Evolutionary conservation across 2,888 invertebrate species (phyloP), one percentile per base, ranked within the genome.

Genomic region (Terebella lapidaria): DNA sequence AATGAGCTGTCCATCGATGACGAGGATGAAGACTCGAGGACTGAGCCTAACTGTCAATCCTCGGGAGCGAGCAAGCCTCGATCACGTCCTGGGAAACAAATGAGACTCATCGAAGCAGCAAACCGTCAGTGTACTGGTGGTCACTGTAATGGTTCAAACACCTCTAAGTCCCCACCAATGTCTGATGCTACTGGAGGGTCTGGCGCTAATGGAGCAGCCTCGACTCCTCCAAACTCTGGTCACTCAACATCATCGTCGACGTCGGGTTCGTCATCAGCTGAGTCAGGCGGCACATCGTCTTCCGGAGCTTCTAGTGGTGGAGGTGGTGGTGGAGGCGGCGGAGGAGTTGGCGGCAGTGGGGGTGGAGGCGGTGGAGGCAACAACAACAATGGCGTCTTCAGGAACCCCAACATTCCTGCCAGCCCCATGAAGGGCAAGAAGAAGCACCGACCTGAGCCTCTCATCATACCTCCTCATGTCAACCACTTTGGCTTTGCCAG

Each of bases 401-500:
- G 42, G 10, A 35, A 35, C 42, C 49, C 49, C 10, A 49, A 22
- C 24, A 20, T 35, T 54, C 58, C 58, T n/a, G 35, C 62, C 5
- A 56, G 60, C 26, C 61, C 60, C 4, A 30, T 64, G 22, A 60
- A 61, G 35, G 56, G 54, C 29, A 61, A 61, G 46, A 58, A 58
- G 52, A 68, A 67, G 54, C 66, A 65, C 56, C 54, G 66, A 20
- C 81, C 81, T 20, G 80, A 81, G 54, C 82, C 82, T 1, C 71
- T 82, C 25, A 77, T 80, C 64, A 82, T 82, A 59, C 82, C 82
- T 15, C 76, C 81, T 2, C 77, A 81, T 64, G 75, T 59, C 74
- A 84, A 81, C 70, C 82, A 71, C 61, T 67, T 63, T 54, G 75
- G 75, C 45, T 85, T 78, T 83, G 86, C 67, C 77, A 86, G 80